Percentiles rank a stretch among this genome's conserved stretches.
phyloP scores from a whole-genome alignment of 2,888 invertebrate genomes.

The Aquatica leii region DNA sequence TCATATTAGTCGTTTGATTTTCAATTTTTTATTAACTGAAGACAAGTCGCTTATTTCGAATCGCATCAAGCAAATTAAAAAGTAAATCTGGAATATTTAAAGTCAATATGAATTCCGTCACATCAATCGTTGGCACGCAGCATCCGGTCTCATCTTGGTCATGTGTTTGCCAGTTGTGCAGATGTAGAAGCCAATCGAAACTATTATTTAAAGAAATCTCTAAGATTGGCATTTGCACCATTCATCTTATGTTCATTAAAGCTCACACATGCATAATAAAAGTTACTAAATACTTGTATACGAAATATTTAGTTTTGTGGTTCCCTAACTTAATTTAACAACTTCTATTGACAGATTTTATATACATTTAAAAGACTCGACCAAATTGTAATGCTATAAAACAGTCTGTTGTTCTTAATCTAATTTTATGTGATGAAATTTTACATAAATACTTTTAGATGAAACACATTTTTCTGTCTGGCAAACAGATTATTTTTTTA shows the following conservation, averaged over 20 bases:
- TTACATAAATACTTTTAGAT: conserved; percentile 25
- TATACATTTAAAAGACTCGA: conserved; percentile 27
- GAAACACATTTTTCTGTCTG: conserved; percentile 17
- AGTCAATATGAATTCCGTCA: conserved; percentile 55
- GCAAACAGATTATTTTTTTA: conserved; percentile 15
- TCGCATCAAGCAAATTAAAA: conserved; percentile 26
- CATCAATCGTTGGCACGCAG: conserved; percentile 55
- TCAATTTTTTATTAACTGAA: too few relatives aligned
- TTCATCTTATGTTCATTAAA: neutral
- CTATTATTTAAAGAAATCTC: conserved; percentile 21
- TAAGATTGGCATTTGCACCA: neutral
- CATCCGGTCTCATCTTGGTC: conserved; percentile 55
- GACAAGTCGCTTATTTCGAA: too few relatives aligned
- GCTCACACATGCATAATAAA: neutral
- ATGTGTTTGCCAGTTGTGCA: conserved; percentile 57
- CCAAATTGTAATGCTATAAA: conserved; percentile 24
- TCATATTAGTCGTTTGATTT: too few relatives aligned
- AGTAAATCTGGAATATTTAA: conserved; percentile 37
- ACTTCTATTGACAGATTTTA: conserved; percentile 29
- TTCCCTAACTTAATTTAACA: conserved; percentile 19
- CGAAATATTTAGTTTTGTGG: too few relatives aligned
- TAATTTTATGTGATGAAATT: conserved; percentile 33
- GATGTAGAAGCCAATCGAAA: conserved; percentile 25
- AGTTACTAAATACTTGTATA: too few relatives aligned
- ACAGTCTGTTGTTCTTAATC: conserved; percentile 28